Conservation (phyloP, 2,797 vertebrate genomes). For the Sebastes goodei region DNA sequence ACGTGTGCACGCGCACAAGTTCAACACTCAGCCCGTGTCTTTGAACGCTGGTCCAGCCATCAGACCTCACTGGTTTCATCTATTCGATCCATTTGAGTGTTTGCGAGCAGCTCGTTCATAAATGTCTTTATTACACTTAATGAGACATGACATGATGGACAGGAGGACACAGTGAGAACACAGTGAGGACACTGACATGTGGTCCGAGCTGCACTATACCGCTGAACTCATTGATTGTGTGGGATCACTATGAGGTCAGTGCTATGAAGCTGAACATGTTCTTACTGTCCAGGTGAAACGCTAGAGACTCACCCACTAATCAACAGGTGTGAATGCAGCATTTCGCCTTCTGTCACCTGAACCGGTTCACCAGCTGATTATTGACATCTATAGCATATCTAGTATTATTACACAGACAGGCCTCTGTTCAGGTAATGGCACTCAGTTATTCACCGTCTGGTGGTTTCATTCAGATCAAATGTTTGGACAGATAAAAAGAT, state of each 20-base stretch:
- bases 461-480: neutral
- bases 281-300: neutral
- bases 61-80: conserved; percentile 75
- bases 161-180: neutral
- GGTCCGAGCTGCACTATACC: no score
- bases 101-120: neutral
- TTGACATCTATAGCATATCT: neutral
- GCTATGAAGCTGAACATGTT: neutral
- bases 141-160: neutral
- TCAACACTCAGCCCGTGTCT: conserved; percentile 79
- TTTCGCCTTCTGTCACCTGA: neutral
- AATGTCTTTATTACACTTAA: neutral
- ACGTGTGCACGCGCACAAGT: conserved; percentile 34
- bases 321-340: neutral
- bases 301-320: neutral
- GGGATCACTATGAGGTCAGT: neutral
- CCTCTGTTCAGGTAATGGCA: neutral
- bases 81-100: neutral
- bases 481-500: neutral
- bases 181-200: neutral
- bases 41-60: conserved; percentile 82
- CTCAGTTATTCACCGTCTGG: no score
- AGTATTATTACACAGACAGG: neutral
- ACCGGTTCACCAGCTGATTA: neutral
- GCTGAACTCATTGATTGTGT: neutral